Conservation (phyloP, 1,140 invertebrate species). For the Atta cephalotes region DNA sequence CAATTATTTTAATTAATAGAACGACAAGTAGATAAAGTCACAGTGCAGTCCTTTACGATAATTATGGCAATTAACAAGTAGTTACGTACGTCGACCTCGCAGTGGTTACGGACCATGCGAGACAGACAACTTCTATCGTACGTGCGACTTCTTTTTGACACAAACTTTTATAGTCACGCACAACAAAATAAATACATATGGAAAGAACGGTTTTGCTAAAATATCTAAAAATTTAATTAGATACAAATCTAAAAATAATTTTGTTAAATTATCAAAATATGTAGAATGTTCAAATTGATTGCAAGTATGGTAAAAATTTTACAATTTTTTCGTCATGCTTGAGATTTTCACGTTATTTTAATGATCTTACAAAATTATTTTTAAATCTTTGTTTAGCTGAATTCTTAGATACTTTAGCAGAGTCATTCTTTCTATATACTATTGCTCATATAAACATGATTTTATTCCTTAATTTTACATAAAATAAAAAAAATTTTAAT, state of each 20-base stretch:
- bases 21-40: slow-evolving; percentile 21
- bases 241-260: too few species aligned
- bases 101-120: background rate
- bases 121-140: background rate
- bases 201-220: background rate
- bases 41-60: background rate
- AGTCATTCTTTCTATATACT: too few species aligned
- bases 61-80: slow-evolving; percentile 2
- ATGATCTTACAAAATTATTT: too few species aligned
- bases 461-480: background rate
- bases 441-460: background rate
- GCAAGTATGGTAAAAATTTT: too few species aligned
- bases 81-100: slow-evolving; percentile 18
- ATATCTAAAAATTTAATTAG: too few species aligned
- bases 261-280: too few species aligned
- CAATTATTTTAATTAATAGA: background rate
- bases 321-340: too few species aligned
- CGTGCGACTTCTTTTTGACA: background rate
- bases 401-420: too few species aligned
- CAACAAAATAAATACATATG: background rate
- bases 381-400: too few species aligned
- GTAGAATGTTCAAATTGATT: too few species aligned
- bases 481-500: background rate
- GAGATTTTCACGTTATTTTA: too few species aligned
- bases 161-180: background rate